Conservation (phyloP, 2,113 vertebrate genomes). For the Ginglymostoma cirratum region DNA sequence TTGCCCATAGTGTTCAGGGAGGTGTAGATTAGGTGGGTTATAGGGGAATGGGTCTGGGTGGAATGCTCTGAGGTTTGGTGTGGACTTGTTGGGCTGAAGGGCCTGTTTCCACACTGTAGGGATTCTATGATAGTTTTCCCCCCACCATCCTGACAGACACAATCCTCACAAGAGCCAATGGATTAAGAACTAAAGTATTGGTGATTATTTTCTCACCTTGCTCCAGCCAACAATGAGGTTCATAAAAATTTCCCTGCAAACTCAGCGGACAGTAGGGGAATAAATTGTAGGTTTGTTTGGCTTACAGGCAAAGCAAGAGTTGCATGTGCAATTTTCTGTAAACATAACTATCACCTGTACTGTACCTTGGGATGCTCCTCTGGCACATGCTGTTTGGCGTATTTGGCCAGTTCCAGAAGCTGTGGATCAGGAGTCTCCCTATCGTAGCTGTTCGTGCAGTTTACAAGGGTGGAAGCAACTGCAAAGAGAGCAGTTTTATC, state of each 20-base stretch:
- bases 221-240: background rate
- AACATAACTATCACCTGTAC: background rate
- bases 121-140: too few relatives aligned
- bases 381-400: conserved; percentile 90
- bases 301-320: too few relatives aligned
- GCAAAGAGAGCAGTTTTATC: conserved; percentile 89
- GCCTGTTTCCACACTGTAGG: too few relatives aligned
- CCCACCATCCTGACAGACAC: background rate
- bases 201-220: background rate
- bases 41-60: too few relatives aligned
- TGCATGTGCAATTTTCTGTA: background rate
- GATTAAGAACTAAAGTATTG: background rate
- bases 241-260: background rate
- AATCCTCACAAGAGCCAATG: background rate
- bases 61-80: too few relatives aligned
- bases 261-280: background rate
- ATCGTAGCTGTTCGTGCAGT: conserved; percentile 95
- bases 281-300: background rate
- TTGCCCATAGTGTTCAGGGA: too few relatives aligned
- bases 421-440: conserved; percentile 85
- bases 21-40: too few relatives aligned
- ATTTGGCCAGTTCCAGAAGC: conserved; percentile 93
- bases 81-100: too few relatives aligned
- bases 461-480: conserved; percentile 82
- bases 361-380: conserved; percentile 93